These are phyloP conservation scores for Odocoileus hemionus DNA, from an alignment of 2,113 vertebrate species.

Conservation along the genomic window DNA sequence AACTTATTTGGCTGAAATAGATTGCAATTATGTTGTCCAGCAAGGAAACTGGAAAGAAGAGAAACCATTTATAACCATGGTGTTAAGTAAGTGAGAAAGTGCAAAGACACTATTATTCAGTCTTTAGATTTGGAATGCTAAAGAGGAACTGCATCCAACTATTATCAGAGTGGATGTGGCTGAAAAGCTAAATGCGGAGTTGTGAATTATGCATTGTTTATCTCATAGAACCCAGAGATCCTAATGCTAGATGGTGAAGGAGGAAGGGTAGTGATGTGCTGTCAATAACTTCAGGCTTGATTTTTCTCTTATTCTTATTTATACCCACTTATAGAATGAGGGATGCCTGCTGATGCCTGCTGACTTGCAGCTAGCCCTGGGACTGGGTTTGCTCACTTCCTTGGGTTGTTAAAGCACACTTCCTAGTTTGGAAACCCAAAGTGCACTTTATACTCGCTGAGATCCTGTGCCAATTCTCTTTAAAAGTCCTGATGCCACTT, in stretches of 20 bases:
- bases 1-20: constrained; percentile 5
- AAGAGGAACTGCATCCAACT: background rate
- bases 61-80: background rate
- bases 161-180: background rate
- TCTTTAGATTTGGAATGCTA: background rate
- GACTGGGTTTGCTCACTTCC: background rate
- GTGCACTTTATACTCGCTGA: background rate
- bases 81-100: background rate
- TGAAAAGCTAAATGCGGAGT: background rate
- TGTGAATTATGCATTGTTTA: background rate
- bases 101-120: background rate
- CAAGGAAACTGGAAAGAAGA: background rate
- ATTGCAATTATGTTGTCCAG: constrained; percentile 9
- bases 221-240: background rate
- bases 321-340: background rate
- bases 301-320: background rate
- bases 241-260: background rate
- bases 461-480: background rate
- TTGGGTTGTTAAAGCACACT: background rate
- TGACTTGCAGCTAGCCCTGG: background rate
- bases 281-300: background rate
- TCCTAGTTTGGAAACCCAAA: background rate
- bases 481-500: background rate
- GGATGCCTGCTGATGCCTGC: background rate
- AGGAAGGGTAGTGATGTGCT: background rate